Evolutionary conservation across 2,797 vertebrate genomes (phyloP), one percentile per base, ranked within the genome.

Genomic region (Picus viridis): DNA sequence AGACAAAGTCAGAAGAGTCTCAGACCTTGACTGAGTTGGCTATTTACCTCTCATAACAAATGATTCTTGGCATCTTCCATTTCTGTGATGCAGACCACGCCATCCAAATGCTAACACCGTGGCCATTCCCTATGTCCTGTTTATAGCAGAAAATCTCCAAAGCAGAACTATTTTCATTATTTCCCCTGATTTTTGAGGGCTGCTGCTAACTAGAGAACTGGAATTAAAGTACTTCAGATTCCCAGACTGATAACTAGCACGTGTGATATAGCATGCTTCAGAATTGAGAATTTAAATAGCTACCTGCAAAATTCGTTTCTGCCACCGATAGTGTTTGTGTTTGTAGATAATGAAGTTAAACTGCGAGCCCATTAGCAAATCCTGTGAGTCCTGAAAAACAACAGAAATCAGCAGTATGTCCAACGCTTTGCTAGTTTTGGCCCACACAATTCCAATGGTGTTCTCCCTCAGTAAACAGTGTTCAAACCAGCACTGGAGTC

Each of bases 311-410:
- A 98, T 97, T 4, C 98, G 77, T 80, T 99, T 98, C 97, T 98
- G 98, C 98, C 98, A 98, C 57, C 98, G 96, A 88, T 98, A 98
- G 58, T 96, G 92, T 68, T 96, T 97, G 63, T 97, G 96, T 95
- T 98, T 98, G 90, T 98, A 97, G 70, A 98, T 97, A 16, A 98
- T 97, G 90, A 98, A 98, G 95, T 98, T 98, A 95, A 98, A 97
- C 45, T 97, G 98, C 2, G 92, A 85, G 2, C 84, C 77, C 15
- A 92, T 84, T 14, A 95, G 82, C 67, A 91, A 87, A 45, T 98
- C 97, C 97, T 98, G 95, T 3, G 96, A 92, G 71, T 96, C 86
- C 93, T 96, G 86, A 47, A 94, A 86, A 93, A 89, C 8, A 95
- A 51, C 36, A 90, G 32, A 78, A 78, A 59, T 68, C 86, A 71